phyloP scores from a whole-genome alignment of 2,888 invertebrate genomes.

The Lacanobia oleracea region DNA sequence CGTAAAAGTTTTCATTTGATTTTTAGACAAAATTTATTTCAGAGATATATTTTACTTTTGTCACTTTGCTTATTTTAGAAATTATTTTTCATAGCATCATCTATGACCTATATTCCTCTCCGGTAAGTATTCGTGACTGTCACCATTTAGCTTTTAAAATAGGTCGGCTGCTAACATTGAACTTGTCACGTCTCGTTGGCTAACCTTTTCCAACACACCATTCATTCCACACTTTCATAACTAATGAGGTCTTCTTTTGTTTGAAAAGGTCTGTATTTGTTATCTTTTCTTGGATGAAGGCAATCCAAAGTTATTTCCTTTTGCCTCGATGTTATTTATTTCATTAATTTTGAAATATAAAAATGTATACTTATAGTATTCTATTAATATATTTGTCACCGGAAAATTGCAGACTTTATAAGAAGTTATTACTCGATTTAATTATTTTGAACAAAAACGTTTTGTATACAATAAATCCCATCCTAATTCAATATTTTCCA shows the following conservation, averaged over 20 bases:
- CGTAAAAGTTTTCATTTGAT: no score
- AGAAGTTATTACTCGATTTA: no score
- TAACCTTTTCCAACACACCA: slow-evolving; percentile 37
- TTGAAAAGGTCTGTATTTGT: background rate
- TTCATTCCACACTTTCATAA: slow-evolving; percentile 18
- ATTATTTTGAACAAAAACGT: no score
- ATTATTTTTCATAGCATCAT: background rate
- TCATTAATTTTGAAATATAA: no score
- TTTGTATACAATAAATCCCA: no score
- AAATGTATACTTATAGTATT: no score
- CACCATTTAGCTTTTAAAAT: slow-evolving; percentile 66
- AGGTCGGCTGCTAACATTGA: slow-evolving; percentile 73
- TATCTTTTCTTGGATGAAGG: background rate
- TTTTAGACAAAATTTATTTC: no score
- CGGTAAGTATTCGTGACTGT: slow-evolving; percentile 67
- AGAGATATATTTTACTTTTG: no score
- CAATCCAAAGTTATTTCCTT: background rate
- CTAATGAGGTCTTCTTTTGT: background rate
- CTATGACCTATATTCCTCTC: slow-evolving; percentile 62
- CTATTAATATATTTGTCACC: no score
- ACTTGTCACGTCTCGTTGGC: slow-evolving; percentile 68
- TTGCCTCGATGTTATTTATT: background rate
- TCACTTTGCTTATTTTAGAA: no score
- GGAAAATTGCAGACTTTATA: no score
- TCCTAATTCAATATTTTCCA: no score